These are phyloP conservation scores for Caranx melampygus DNA, from an alignment of 2,113 vertebrate genomes.

Conservation along the genomic window DNA sequence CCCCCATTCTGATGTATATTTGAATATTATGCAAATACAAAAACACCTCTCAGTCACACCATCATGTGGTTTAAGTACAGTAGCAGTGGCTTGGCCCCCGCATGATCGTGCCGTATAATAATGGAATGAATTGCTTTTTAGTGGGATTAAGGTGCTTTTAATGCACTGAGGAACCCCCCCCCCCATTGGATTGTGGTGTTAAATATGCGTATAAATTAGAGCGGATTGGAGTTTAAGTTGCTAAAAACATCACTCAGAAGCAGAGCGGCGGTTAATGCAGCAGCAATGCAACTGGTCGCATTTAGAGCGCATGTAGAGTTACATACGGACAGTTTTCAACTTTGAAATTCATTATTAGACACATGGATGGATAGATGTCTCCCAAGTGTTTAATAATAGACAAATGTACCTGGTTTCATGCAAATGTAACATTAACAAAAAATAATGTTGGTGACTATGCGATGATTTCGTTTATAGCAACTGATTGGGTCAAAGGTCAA, in stretches of 20 bases:
- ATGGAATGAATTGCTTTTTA: slow-evolving; percentile 43
- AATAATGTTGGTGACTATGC: no score
- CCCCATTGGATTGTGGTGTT: slow-evolving; percentile 21
- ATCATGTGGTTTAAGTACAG: slow-evolving; percentile 32
- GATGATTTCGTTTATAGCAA: no score
- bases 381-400: no score
- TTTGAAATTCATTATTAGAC: background rate
- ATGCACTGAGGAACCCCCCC: slow-evolving; percentile 31
- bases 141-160: slow-evolving; percentile 59
- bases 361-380: no score
- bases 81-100: slow-evolving; percentile 5
- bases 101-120: slow-evolving; percentile 16
- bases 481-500: no score
- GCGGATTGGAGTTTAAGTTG: slow-evolving; percentile 26
- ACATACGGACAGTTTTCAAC: background rate
- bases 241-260: slow-evolving; percentile 31
- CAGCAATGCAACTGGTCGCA: slow-evolving; percentile 9
- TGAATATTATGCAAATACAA: slow-evolving; percentile 39
- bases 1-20: slow-evolving; percentile 21
- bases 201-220: slow-evolving; percentile 22
- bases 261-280: slow-evolving; percentile 10
- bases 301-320: background rate
- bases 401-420: no score
- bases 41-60: slow-evolving; percentile 25
- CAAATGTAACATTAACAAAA: no score